Evolutionary conservation across 2,113 vertebrate species (phyloP), one percentile per base, ranked within the genome.

Genomic region (Alectura lathami): DNA sequence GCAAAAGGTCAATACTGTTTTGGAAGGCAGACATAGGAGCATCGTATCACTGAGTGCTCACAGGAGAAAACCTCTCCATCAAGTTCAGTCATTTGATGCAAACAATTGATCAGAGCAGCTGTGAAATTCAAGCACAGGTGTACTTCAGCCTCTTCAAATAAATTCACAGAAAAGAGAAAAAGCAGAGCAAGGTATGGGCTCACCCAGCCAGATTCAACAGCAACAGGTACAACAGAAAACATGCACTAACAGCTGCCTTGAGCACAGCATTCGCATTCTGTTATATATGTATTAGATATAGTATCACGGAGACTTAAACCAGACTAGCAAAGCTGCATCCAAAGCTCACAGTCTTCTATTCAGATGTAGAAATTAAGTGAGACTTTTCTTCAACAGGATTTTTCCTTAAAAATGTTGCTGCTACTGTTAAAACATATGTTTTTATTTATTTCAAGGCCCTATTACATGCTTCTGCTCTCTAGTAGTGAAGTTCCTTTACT

Each of bases 211-310:
- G 29, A 14, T 47, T 22, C 47, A n/a, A 30, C 23, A 42, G 82
- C 29, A 48, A 70, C 1, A 3, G 8, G 26, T 36, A 29, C 24
- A 42, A 23, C 45, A 72, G 56, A 69, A 17, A 38, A 26, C 20
- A n/a, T 0, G 0, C 10, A 40, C 43, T 12, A 73, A 7, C 1
- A 26, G 7, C 43, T 36, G 0, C 30, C 24, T 78, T 9, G 26
- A 69, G 63, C 45, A 83, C 3, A 78, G 7, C 14, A 7, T 1
- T 0, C 5, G 5, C 13, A 11, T 23, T 53, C 9, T 10, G 5
- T 6, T 47, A 21, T 2, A 14, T 8, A 38, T 8, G 6, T 10
- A 16, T 9, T 5, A 53, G 6, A 43, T 8, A 51, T 32, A 32
- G 38, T 24, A 48, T 2, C 30, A 13, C 1, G 0, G 36, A 11